These are phyloP conservation scores for Ctenoplectra terminalis DNA, from an alignment of 1,140 invertebrate species.

Conservation along the genomic window DNA sequence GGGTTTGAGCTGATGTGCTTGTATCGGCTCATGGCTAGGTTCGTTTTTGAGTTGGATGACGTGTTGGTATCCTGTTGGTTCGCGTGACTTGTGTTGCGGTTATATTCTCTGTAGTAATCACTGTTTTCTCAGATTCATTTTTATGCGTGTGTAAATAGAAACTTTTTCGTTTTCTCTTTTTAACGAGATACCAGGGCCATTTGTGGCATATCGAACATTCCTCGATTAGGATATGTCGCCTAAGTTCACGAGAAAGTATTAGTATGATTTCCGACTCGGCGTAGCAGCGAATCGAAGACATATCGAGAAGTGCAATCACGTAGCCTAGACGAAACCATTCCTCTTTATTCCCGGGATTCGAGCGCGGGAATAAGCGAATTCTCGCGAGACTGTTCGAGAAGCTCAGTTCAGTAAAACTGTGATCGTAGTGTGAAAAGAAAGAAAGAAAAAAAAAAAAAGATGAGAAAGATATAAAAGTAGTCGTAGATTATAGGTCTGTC, in stretches of 20 bases:
- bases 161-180: neutral
- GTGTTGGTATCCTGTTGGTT: neutral
- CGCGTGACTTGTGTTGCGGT: neutral
- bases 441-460: conserved; percentile 47
- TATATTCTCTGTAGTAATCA: neutral
- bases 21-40: neutral
- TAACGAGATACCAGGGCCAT: conserved; percentile 14
- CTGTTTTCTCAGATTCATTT: neutral
- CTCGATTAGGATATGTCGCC: conserved; percentile 42
- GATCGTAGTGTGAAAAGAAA: conserved; percentile 74
- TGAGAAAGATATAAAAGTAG: conserved; percentile 50
- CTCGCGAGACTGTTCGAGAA: conserved; percentile 74
- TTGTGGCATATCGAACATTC: conserved; percentile 50
- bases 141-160: neutral
- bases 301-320: conserved; percentile 75
- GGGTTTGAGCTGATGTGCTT: neutral
- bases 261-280: conserved; percentile 33
- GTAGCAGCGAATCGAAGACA: conserved; percentile 49
- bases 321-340: conserved; percentile 70
- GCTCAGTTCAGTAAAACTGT: conserved; percentile 80
- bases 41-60: neutral
- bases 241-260: conserved; percentile 64
- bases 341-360: conserved; percentile 57
- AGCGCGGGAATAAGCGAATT: conserved; percentile 67
- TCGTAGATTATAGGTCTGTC: conserved; percentile 61